Conservation (phyloP, 2,888 invertebrate genomes). For the Phyto melanocephala region DNA sequence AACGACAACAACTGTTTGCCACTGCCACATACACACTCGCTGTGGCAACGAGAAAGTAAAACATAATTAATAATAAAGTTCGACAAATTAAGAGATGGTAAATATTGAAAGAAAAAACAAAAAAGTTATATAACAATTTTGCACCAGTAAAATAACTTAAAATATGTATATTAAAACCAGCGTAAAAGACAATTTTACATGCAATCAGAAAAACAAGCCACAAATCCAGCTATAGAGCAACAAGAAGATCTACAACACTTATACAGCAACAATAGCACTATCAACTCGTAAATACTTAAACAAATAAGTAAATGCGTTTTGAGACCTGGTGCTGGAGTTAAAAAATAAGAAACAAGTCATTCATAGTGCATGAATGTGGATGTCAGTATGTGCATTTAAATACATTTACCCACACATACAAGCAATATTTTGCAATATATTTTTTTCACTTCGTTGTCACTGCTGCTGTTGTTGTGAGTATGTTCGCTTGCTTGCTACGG, state of each 20-base stretch:
- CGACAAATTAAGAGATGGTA: conserved; percentile 66
- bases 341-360: conserved; percentile 51
- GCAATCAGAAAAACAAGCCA: neutral
- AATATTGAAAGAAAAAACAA: neutral
- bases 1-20: conserved; percentile 37
- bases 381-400: neutral
- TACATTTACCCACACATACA: conserved; percentile 63
- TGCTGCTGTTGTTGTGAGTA: conserved; percentile 1
- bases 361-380: conserved; percentile 17
- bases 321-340: conserved; percentile 41
- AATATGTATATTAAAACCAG: conserved; percentile 22
- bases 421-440: conserved; percentile 37
- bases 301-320: conserved; percentile 50
- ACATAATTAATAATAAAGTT: conserved; percentile 67
- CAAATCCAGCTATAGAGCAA: conserved; percentile 10
- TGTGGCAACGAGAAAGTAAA: neutral
- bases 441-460: neutral
- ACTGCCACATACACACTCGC: neutral
- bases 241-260: conserved; percentile 9
- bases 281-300: conserved; percentile 12
- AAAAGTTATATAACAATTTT: neutral
- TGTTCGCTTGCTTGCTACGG: conserved; percentile 34
- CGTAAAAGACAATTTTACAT: conserved; percentile 14
- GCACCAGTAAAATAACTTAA: conserved; percentile 5
- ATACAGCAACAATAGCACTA: conserved; percentile 1